phyloP scores from a whole-genome alignment of 2,113 vertebrate species.

The Peromyscus maniculatus region DNA sequence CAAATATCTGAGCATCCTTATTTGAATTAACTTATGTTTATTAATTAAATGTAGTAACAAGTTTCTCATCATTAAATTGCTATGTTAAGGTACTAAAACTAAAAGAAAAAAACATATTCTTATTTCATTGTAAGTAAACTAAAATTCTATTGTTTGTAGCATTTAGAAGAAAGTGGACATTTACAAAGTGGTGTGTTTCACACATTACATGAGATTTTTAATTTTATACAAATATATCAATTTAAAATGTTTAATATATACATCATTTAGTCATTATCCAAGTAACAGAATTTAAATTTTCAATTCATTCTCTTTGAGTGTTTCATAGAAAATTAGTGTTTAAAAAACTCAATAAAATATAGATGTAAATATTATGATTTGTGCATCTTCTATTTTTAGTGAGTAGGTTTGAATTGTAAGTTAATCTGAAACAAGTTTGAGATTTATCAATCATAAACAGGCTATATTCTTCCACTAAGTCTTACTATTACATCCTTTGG shows the following conservation, averaged over 20 bases:
- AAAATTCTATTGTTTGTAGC: not conserved
- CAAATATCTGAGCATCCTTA: not conserved
- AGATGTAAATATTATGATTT: not conserved
- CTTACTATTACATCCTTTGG: not conserved
- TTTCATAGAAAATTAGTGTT: not conserved
- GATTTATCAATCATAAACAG: not conserved
- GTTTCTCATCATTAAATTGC: conserved; percentile 52
- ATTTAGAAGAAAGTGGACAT: not conserved
- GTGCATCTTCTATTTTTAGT: not conserved
- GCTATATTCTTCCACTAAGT: not conserved
- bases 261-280: not conserved
- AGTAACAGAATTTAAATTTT: not conserved
- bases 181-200: not conserved
- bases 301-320: not conserved
- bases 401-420: not conserved
- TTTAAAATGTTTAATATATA: not conserved
- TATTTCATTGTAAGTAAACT: conserved; percentile 2
- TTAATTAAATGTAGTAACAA: not conserved
- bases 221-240: not conserved
- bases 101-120: not conserved
- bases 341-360: not conserved
- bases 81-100: not conserved
- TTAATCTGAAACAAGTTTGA: not conserved
- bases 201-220: not conserved
- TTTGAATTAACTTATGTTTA: conserved; percentile 42